These are phyloP conservation scores for Catostylus mosaicus DNA, from an alignment of 30 jellyfish, hydroid and myxozoan species.

Conservation along the genomic window DNA sequence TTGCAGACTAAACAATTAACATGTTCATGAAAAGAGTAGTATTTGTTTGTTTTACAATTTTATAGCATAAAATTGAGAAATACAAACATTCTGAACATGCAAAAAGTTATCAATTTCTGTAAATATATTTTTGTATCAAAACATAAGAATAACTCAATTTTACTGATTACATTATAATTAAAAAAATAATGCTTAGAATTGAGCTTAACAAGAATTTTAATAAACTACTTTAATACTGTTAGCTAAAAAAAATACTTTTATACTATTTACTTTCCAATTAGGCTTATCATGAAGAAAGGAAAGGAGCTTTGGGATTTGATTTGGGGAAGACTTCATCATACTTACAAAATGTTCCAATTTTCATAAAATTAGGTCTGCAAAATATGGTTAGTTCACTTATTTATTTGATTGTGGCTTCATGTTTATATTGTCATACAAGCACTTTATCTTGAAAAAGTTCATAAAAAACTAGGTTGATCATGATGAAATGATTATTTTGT, in stretches of 20 bases:
- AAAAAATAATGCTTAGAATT: background rate
- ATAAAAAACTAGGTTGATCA: no score
- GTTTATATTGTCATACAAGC: background rate
- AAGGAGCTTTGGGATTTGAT: conserved; percentile 11
- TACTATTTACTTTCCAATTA: background rate
- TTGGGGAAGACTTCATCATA: background rate
- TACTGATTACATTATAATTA: background rate
- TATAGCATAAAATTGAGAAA: background rate
- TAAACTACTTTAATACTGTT: no score
- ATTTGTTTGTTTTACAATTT: background rate
- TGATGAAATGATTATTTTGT: background rate
- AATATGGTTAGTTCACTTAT: conserved; percentile 28
- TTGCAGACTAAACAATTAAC: no score
- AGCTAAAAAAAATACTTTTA: background rate
- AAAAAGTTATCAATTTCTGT: background rate
- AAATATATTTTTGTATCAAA: no score
- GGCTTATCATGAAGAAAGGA: background rate
- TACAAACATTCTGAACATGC: background rate
- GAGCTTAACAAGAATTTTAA: background rate
- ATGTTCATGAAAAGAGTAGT: background rate
- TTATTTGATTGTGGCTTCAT: background rate
- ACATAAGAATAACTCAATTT: no score
- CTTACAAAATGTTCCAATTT: conserved; percentile 18
- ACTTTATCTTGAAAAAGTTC: no score
- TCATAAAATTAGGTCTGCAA: conserved; percentile 23